phyloP scores from a whole-genome alignment of 2,797 vertebrate genomes.

The Heterohyrax brucei region DNA sequence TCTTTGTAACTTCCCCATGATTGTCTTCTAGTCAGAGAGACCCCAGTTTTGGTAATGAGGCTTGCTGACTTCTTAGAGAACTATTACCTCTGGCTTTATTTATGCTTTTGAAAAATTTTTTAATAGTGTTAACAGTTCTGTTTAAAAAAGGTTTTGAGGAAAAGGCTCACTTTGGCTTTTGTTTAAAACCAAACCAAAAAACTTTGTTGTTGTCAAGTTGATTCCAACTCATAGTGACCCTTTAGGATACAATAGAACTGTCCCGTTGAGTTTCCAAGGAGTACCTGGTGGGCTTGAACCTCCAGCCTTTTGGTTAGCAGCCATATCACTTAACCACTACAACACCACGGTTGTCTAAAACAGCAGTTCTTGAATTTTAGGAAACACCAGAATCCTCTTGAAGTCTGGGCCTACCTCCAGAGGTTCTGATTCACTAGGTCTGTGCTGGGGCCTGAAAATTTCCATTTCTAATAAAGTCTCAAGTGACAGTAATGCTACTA shows the following conservation, averaged over 20 bases:
- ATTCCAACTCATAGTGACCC: too few relatives aligned
- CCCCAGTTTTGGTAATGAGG: background rate
- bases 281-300: too few relatives aligned
- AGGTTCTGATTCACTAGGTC: background rate
- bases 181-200: background rate
- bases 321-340: too few relatives aligned
- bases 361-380: background rate
- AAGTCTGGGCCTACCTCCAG: background rate
- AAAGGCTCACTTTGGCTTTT: conserved; percentile 20
- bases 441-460: background rate
- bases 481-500: background rate
- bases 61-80: background rate
- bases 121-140: background rate
- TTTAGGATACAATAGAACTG: too few relatives aligned
- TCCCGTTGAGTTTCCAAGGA: too few relatives aligned
- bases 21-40: background rate
- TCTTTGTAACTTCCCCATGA: background rate
- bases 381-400: background rate
- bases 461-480: background rate
- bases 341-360: background rate
- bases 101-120: too few relatives aligned
- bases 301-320: too few relatives aligned
- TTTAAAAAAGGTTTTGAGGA: background rate
- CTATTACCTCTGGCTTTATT: background rate
- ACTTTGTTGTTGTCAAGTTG: too few relatives aligned